Percentiles rank a stretch among this genome's conserved stretches.
These are phyloP conservation scores for Thalassarche chlororhynchos DNA, from an alignment of 2,113 vertebrate genomes.

Conservation along the genomic window DNA sequence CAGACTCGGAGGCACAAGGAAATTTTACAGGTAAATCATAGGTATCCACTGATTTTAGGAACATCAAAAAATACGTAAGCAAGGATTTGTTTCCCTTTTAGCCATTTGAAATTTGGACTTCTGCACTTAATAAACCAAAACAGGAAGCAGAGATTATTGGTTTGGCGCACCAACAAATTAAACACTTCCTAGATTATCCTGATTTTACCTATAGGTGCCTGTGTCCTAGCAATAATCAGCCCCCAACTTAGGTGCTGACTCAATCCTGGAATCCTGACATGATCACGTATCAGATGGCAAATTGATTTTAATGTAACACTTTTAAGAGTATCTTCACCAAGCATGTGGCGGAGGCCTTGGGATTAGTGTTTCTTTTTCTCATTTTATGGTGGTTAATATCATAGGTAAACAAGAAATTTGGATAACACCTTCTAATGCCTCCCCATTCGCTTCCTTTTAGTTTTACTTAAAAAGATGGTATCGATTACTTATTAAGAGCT, in stretches of 20 bases:
- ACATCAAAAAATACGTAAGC: accelerated
- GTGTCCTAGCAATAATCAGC: background rate
- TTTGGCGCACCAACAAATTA: background rate
- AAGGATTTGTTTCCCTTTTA: background rate
- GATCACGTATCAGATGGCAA: background rate
- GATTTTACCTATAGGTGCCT: background rate
- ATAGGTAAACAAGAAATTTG: background rate
- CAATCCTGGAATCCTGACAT: background rate
- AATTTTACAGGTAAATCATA: background rate
- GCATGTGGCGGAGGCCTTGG: background rate
- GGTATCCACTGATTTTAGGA: background rate
- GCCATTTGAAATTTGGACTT: background rate
- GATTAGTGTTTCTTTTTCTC: background rate
- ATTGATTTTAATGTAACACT: background rate
- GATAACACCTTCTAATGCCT: background rate
- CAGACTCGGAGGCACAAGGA: background rate
- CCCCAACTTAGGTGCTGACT: background rate
- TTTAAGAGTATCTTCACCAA: background rate
- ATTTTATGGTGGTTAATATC: background rate
- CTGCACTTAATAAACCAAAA: background rate
- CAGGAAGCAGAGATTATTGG: background rate
- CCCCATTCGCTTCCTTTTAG: background rate
- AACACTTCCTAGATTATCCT: background rate
- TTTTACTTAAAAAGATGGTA: background rate
- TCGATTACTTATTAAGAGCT: background rate